Base-by-base conservation (phyloP, 2,113 vertebrate genomes). In the Hyla sarda region DNA sequence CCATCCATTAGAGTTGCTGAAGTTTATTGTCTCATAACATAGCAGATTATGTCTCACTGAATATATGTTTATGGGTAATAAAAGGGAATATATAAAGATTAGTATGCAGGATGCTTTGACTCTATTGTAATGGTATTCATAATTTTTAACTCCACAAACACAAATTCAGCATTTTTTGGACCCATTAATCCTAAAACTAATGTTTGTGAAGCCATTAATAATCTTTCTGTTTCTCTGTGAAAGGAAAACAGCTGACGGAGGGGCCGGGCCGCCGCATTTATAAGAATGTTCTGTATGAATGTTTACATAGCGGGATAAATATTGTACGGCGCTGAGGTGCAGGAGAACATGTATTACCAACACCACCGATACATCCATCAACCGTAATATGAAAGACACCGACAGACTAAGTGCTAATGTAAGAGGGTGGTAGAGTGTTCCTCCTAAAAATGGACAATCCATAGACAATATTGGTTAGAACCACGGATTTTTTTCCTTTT, bases 31-130 rank as follows among this genome's bases (percentile, higher is more conserved):
- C 83, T 88, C 83, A 84, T 88, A 85, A 88, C 82, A 41, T 32
- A 82, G 87, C 77, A 82, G 65, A 87, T 87, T 87, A 87, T 86
- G 85, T 87, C 85, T 82, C 34, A 48, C 32, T 73, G 85, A 74
- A 87, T 87, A 87, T 86, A 87, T 87, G 85, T 87, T 87, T 87
- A 87, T 87, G 85, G 78, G 56, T 82, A 79, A 87, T 87, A 87
- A 87, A 87, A 72, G 73, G 85, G 84, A 82, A 87, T 87, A 87
- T 82, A 87, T 82, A 87, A 81, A 87, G 77, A 87, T 87, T 82
- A 82, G 77, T 82, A 82, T 81, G 78, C 85, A 87, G 77, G 67
- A 50, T 16, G 67, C 47, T 87, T 80, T 87, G 54, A 82, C 69
- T 87, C 85, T 74, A 87, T 86, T 87, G 85, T 82, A 87, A 81